Percentiles rank a stretch among this genome's conserved stretches.
phyloP scores from a whole-genome alignment of 1,140 invertebrate genomes.

The Penaeus chinensis region DNA sequence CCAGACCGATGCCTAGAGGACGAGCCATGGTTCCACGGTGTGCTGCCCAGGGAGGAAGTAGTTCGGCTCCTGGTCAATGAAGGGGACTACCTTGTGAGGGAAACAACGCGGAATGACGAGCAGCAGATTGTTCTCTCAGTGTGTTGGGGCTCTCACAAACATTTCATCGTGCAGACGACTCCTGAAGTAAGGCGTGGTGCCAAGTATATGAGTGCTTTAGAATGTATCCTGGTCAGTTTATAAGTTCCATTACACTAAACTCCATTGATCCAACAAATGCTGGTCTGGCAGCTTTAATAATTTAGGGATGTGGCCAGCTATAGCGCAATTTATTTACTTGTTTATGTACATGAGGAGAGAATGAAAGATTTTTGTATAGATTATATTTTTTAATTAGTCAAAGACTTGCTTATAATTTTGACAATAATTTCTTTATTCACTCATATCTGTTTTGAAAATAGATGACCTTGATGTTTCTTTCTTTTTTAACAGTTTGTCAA shows the following conservation, averaged over 20 bases:
- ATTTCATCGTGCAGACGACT: constrained; percentile 97
- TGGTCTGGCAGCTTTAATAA: no score
- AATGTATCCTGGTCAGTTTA: constrained; percentile 13
- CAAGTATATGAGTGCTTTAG: constrained; percentile 82
- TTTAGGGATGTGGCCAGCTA: no score
- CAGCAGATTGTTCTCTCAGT: constrained; percentile 88
- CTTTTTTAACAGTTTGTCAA: no score
- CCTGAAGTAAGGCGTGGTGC: constrained; percentile 75
- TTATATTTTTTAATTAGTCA: no score
- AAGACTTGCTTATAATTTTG: no score
- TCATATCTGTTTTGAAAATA: no score
- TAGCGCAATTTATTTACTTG: no score
- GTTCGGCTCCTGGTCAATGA: constrained; percentile 87
- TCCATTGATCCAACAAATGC: no score
- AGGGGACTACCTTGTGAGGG: constrained; percentile 94
- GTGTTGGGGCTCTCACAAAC: constrained; percentile 93
- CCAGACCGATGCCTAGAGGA: constrained; percentile 70
- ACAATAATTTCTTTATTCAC: no score
- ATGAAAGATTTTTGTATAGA: no score
- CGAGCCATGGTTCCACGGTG: constrained; percentile 98
- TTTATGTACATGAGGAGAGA: no score
- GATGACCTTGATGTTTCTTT: no score
- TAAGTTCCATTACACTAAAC: background rate
- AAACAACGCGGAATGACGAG: constrained; percentile 77
- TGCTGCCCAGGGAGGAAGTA: constrained; percentile 94